These are phyloP conservation scores for Zeugodacus cucurbitae DNA, from an alignment of 1,140 invertebrate genomes.

Conservation along the genomic window DNA sequence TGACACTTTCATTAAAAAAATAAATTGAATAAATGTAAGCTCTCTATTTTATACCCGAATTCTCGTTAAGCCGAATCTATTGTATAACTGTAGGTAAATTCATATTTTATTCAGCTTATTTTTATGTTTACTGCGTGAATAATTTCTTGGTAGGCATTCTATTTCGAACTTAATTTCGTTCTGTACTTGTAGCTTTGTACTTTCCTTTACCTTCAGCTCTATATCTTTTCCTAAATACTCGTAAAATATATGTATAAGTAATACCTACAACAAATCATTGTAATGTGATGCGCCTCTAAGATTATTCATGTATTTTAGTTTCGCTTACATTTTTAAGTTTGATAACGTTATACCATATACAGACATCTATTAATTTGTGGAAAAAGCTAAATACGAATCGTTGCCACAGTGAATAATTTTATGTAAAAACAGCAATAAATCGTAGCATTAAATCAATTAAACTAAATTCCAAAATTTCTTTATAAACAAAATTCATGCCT, in stretches of 20 bases:
- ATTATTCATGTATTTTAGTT: background rate
- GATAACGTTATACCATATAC: background rate
- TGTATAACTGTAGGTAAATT: too few species aligned
- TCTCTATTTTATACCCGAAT: too few species aligned
- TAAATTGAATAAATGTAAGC: too few species aligned
- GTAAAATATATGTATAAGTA: background rate
- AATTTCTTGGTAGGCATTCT: background rate
- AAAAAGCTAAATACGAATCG: slow-evolving; percentile 17
- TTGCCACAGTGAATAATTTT: slow-evolving; percentile 20
- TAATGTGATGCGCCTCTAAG: slow-evolving; percentile 5
- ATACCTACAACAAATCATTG: background rate
- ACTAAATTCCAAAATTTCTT: slow-evolving; percentile 35
- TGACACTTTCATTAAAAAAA: too few species aligned
- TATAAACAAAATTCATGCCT: slow-evolving; percentile 38
- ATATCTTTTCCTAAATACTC: background rate
- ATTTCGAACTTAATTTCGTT: background rate
- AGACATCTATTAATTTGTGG: background rate
- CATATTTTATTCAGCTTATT: too few species aligned
- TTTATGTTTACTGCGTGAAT: too few species aligned
- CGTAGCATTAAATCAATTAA: slow-evolving; percentile 40
- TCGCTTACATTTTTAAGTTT: slow-evolving; percentile 2
- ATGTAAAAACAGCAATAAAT: background rate
- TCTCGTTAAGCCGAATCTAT: too few species aligned
- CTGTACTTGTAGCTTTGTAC: background rate
- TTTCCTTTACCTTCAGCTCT: background rate